A percentile compares a stretch with the other conserved stretches of the same genome.
These are phyloP conservation scores for Melanocharis versteri DNA, from an alignment of 2,113 vertebrate genomes.

Conservation along the genomic window DNA sequence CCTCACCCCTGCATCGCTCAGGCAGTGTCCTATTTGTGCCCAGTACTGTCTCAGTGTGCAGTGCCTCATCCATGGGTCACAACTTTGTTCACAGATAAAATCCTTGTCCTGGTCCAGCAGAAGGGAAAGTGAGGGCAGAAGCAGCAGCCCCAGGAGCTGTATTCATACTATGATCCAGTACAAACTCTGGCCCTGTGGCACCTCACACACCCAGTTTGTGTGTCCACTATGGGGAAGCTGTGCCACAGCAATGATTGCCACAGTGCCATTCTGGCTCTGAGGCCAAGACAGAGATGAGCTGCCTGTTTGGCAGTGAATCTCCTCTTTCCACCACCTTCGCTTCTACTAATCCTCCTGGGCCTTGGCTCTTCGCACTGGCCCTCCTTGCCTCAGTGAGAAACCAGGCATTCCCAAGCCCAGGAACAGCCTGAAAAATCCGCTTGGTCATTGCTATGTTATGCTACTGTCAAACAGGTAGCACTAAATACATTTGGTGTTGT, in stretches of 20 bases:
- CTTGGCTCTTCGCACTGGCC: not conserved
- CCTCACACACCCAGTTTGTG: not conserved
- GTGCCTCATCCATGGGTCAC: not conserved
- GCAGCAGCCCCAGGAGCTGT: not conserved
- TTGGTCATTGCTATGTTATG: not conserved
- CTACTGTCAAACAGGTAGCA: not conserved
- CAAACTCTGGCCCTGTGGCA: not conserved
- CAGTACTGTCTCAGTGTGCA: accelerated
- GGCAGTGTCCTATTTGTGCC: not conserved
- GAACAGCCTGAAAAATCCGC: not conserved
- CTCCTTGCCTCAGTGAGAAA: not conserved
- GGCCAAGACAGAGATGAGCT: not conserved
- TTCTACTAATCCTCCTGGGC: not conserved
- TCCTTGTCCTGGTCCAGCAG: not conserved
- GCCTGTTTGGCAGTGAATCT: not conserved
- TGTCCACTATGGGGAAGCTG: not conserved
- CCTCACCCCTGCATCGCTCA: accelerated
- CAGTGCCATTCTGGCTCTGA: not conserved
- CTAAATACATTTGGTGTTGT: not conserved
- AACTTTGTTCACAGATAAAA: not conserved
- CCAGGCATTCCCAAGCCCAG: not conserved
- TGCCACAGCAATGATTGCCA: not conserved
- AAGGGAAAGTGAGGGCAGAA: not conserved
- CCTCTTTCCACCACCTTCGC: not conserved
- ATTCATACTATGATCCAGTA: not conserved